A percentile compares a stretch with the other conserved stretches of the same genome.
phyloP scores from a whole-genome alignment of 2,113 vertebrate species.

The Calidris pugnax region DNA sequence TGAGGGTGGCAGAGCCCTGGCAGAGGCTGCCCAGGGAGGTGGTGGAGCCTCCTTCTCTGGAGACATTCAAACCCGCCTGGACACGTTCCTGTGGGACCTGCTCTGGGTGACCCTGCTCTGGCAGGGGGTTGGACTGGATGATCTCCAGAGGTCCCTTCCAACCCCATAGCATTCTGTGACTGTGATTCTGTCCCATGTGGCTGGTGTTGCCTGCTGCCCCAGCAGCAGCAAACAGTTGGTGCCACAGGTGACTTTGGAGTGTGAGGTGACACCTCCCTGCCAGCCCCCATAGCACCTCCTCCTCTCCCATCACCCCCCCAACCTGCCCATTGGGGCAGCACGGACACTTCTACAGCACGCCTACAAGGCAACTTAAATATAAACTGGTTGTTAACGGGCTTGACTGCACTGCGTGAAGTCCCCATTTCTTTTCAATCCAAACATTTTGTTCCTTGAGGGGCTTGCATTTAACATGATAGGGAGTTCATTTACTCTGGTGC shows the following conservation, averaged over 20 bases:
- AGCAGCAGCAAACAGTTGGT: neutral
- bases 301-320: neutral
- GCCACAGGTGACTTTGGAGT: fast-evolving
- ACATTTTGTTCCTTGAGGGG: neutral
- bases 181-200: neutral
- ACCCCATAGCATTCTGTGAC: neutral
- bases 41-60: too few relatives aligned
- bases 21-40: too few relatives aligned
- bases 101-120: too few relatives aligned
- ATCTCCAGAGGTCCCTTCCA: too few relatives aligned
- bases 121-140: too few relatives aligned
- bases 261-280: neutral
- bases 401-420: neutral
- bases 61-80: too few relatives aligned
- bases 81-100: too few relatives aligned
- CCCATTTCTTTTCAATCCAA: neutral
- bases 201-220: neutral
- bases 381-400: neutral
- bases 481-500: neutral
- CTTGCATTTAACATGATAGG: neutral
- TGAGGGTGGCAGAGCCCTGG: too few relatives aligned
- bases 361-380: neutral
- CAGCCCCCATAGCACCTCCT: neutral
- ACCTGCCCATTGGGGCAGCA: neutral
- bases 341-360: neutral